Conservation (phyloP, 2,888 invertebrate species). For the Morinoia aosen region DNA sequence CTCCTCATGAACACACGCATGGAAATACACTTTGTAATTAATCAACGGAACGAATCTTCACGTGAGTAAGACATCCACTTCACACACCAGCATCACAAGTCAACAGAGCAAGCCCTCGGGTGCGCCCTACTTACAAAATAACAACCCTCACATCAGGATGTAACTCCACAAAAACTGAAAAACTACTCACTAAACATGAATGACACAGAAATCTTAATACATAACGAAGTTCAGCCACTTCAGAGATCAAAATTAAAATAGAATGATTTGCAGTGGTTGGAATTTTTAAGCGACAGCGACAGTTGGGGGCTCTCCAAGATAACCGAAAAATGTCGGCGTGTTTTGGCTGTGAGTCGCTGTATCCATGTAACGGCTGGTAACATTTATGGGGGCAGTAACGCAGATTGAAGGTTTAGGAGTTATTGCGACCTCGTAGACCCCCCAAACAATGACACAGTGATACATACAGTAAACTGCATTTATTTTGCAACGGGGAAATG, state of each 20-base stretch:
- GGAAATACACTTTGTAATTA: not conserved
- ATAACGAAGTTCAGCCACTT: not conserved
- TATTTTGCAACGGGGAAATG: not conserved
- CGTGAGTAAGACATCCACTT: not conserved
- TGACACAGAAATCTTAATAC: not conserved
- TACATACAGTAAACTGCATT: not conserved
- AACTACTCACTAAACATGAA: not conserved
- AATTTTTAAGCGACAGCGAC: too few relatives aligned
- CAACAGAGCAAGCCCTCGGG: not conserved
- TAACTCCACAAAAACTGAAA: not conserved
- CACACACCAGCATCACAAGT: not conserved
- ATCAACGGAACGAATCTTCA: not conserved
- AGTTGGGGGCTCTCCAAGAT: too few relatives aligned
- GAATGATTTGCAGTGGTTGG: not conserved
- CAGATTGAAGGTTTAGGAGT: not conserved
- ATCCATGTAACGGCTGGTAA: not conserved
- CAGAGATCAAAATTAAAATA: conserved; percentile 18
- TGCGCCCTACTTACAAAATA: not conserved
- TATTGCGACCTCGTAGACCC: not conserved
- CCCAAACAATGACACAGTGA: not conserved
- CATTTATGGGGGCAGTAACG: not conserved
- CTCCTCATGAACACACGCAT: not conserved
- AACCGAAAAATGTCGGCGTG: too few relatives aligned
- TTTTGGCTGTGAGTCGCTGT: too few relatives aligned
- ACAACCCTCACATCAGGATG: not conserved